Percentiles rank a stretch among this genome's conserved stretches.
These are phyloP conservation scores for Drosophila helvetica DNA, from an alignment of 2,888 invertebrate species.

Conservation along the genomic window DNA sequence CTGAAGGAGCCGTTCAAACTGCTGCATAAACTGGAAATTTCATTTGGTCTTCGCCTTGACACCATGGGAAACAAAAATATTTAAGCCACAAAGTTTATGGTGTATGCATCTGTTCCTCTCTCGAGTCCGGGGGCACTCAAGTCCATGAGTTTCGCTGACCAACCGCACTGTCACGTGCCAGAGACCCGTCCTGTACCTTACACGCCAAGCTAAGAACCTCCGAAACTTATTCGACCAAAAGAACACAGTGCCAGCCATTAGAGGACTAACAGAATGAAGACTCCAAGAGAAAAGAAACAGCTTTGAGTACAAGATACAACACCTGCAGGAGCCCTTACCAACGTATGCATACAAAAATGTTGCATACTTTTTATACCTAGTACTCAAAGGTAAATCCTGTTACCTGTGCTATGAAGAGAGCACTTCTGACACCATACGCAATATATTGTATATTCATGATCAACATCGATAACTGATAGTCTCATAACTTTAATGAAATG, in stretches of 20 bases:
- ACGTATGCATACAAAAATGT: too few relatives aligned
- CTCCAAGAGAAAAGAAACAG: constrained; percentile 15
- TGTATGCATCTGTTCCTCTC: background rate
- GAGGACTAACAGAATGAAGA: constrained; percentile 14
- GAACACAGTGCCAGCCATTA: constrained; percentile 2
- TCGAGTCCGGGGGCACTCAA: constrained; percentile 7
- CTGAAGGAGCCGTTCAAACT: background rate
- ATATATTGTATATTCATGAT: too few relatives aligned
- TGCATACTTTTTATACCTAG: background rate
- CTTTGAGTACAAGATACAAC: background rate
- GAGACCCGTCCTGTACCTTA: constrained; percentile 33
- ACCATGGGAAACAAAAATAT: too few relatives aligned
- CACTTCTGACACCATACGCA: too few relatives aligned
- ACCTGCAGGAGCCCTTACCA: background rate
- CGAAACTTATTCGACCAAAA: background rate
- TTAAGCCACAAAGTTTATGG: constrained; percentile 3
- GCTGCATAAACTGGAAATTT: background rate
- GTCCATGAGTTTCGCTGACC: constrained; percentile 35
- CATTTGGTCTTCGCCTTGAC: background rate
- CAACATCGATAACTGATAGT: too few relatives aligned
- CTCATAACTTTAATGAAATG: too few relatives aligned
- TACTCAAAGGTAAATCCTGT: too few relatives aligned
- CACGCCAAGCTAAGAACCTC: constrained; percentile 37
- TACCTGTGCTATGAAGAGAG: too few relatives aligned
- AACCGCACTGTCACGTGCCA: constrained; percentile 51